These are phyloP conservation scores for Potorous gilbertii DNA, from an alignment of 2,797 vertebrate species.

Conservation along the genomic window DNA sequence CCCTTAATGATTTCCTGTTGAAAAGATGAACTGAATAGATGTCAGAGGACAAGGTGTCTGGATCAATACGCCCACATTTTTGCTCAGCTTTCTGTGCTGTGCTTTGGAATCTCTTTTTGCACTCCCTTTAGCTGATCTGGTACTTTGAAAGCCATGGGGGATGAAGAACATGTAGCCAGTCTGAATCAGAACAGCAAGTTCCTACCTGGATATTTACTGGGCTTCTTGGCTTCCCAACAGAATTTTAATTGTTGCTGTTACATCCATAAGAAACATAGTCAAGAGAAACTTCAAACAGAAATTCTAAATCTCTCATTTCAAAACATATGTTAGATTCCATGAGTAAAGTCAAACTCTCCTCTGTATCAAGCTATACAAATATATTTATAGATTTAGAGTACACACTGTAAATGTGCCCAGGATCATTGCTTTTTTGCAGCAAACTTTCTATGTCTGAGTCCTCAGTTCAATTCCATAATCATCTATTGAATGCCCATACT, in stretches of 20 bases:
- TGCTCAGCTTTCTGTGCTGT: conserved; percentile 84
- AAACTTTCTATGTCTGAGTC: not conserved
- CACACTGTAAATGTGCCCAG: not conserved
- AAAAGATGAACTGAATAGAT: conserved; percentile 33
- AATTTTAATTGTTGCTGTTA: conserved; percentile 83
- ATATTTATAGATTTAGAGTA: not conserved
- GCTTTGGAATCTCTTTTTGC: conserved; percentile 80
- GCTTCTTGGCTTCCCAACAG: conserved; percentile 77
- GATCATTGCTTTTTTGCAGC: not conserved
- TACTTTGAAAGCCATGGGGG: conserved; percentile 86
- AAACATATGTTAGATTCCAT: not conserved
- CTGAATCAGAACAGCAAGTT: conserved; percentile 87
- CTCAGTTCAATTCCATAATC: not conserved
- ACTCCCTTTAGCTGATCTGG: conserved; percentile 39
- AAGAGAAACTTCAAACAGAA: conserved; percentile 85
- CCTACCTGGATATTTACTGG: conserved; percentile 83
- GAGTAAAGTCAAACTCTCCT: not conserved
- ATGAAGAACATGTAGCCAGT: conserved; percentile 86
- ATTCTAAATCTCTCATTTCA: conserved; percentile 23
- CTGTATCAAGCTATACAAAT: not conserved
- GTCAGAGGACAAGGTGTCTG: conserved; percentile 50
- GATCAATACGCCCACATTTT: conserved; percentile 41
- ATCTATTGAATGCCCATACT: not conserved
- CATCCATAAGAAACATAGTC: conserved; percentile 87
- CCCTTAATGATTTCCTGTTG: not conserved